A percentile compares a stretch with the other conserved stretches of the same genome.
phyloP scores from a whole-genome alignment of 1,140 invertebrate genomes.

The Aphis craccivora region DNA sequence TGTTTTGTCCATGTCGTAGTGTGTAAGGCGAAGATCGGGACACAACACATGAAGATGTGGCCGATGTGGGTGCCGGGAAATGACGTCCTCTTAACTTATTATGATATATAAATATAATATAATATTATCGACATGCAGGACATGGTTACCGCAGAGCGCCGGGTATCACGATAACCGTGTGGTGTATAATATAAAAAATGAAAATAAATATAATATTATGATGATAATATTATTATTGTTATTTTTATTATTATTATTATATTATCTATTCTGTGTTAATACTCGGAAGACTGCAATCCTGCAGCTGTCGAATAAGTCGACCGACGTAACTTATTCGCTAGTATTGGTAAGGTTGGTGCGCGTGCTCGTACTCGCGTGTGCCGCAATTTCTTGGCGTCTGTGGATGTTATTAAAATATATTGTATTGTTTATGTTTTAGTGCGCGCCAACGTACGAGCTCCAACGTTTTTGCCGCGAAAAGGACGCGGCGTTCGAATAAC shows the following conservation, averaged over 20 bases:
- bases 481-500: background rate
- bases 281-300: background rate
- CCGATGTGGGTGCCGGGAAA: too few species aligned
- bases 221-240: background rate
- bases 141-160: too few species aligned
- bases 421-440: background rate
- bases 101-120: too few species aligned
- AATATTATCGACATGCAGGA: too few species aligned
- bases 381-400: background rate
- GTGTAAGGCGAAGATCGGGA: too few species aligned
- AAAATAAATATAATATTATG: background rate
- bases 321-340: too few species aligned
- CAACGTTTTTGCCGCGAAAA: constrained; percentile 17
- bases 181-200: background rate
- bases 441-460: background rate
- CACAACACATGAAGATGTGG: too few species aligned
- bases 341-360: background rate
- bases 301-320: background rate
- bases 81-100: too few species aligned
- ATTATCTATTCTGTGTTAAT: too few species aligned
- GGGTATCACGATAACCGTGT: too few species aligned
- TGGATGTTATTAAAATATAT: background rate
- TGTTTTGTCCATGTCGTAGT: too few species aligned
- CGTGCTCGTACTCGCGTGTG: background rate
- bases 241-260: background rate